Conservation (phyloP, 2,888 invertebrate genomes). For the Alsophila aescularia region DNA sequence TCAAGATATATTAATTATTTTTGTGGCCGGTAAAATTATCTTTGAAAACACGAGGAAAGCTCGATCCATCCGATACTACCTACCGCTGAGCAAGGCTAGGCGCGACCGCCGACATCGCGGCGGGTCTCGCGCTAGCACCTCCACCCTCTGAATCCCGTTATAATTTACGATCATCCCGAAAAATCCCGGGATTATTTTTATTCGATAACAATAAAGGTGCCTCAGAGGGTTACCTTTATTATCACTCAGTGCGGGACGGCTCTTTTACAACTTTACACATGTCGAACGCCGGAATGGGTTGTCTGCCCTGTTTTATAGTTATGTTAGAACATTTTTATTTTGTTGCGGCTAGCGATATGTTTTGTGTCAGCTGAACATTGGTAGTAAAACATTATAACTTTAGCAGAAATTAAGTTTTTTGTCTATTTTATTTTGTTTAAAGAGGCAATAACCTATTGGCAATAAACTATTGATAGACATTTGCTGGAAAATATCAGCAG, state of each 20-base stretch:
- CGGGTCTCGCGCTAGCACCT: constrained; percentile 46
- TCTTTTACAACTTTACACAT: constrained; percentile 80
- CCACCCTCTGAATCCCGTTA: constrained; percentile 70
- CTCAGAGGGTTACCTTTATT: constrained; percentile 82
- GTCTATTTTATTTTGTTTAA: constrained; percentile 1
- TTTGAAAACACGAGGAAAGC: constrained; percentile 4
- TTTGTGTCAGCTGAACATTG: background rate
- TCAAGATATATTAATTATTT: background rate
- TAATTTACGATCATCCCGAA: constrained; percentile 83
- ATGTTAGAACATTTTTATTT: constrained; percentile 43
- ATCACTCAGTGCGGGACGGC: constrained; percentile 77
- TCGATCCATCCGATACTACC: constrained; percentile 15
- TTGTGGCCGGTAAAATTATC: background rate
- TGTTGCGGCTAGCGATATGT: constrained; percentile 27
- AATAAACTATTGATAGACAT: background rate
- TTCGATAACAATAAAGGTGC: constrained; percentile 84
- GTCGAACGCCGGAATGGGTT: constrained; percentile 56
- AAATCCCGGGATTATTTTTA: constrained; percentile 83
- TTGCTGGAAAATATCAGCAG: background rate
- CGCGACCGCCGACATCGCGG: constrained; percentile 47
- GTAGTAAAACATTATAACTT: constrained; percentile 8
- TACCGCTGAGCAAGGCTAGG: constrained; percentile 21
- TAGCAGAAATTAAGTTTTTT: background rate
- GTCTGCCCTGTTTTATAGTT: constrained; percentile 47
- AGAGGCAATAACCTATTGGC: no score